Conservation (phyloP, 2,113 vertebrate species). For the Synodontis membranacea region DNA sequence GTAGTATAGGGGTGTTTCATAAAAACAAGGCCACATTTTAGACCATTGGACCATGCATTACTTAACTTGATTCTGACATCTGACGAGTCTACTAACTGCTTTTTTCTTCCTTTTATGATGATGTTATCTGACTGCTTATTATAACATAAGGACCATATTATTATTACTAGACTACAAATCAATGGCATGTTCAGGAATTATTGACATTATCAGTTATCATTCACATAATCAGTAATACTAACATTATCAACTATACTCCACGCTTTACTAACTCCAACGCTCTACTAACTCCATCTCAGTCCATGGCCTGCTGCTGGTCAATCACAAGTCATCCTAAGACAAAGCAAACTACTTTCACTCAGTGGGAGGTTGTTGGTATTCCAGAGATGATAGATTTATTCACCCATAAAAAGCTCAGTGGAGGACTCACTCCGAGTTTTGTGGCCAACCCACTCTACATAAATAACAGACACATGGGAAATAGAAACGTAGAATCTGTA, state of each 20-base stretch:
- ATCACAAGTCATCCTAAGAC: constrained; percentile 9
- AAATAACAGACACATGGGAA: constrained; percentile 58
- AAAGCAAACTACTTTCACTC: constrained; percentile 30
- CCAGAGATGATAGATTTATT: constrained; percentile 66
- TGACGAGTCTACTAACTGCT: background rate
- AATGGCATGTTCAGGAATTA: background rate
- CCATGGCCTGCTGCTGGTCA: background rate
- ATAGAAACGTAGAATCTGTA: constrained; percentile 43
- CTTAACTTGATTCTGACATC: background rate
- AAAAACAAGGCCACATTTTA: constrained; percentile 13
- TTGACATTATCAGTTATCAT: background rate
- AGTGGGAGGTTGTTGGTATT: constrained; percentile 54
- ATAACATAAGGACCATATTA: too few species aligned
- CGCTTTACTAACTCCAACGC: background rate
- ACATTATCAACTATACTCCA: background rate
- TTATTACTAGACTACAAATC: background rate
- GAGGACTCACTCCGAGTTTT: constrained; percentile 49
- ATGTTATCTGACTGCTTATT: background rate
- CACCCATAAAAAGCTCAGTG: constrained; percentile 59
- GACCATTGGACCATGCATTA: background rate
- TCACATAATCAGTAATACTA: constrained; percentile 1
- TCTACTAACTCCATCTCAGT: background rate
- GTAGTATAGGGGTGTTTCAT: constrained; percentile 30
- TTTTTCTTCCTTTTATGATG: background rate
- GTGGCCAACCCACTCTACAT: constrained; percentile 47